phyloP scores from a whole-genome alignment of 2,888 invertebrate genomes.

The Hemaris fuciformis region DNA sequence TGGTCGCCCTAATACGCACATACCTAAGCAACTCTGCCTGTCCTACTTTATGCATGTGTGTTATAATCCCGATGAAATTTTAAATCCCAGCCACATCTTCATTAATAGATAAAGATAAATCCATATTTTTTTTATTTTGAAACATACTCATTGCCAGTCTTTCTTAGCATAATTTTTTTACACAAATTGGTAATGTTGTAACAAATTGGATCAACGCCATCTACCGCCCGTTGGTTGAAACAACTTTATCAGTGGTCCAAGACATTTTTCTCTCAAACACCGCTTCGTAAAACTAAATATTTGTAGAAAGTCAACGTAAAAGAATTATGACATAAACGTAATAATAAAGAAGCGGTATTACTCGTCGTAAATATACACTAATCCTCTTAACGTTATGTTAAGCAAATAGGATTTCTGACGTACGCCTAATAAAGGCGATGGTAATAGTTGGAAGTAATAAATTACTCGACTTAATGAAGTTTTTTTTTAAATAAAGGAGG shows the following conservation, averaged over 20 bases:
- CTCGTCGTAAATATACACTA: conserved; percentile 61
- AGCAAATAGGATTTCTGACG: conserved; percentile 60
- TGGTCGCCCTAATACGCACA: too few relatives aligned
- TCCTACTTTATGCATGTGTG: too few relatives aligned
- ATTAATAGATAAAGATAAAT: too few relatives aligned
- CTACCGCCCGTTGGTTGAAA: neutral
- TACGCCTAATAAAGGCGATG: conserved; percentile 28
- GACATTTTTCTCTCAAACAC: neutral
- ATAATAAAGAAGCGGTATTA: conserved; percentile 54
- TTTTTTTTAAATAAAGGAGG: neutral
- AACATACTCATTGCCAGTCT: too few relatives aligned
- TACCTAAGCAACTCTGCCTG: too few relatives aligned
- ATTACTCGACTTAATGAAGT: conserved; percentile 49
- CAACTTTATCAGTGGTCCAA: neutral
- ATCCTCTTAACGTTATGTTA: conserved; percentile 69
- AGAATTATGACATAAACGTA: conserved; percentile 47
- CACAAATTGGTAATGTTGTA: neutral
- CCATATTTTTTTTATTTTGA: too few relatives aligned
- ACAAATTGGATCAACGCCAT: neutral
- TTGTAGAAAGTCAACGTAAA: neutral
- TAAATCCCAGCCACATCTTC: too few relatives aligned
- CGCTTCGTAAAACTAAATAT: neutral
- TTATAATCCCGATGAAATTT: too few relatives aligned
- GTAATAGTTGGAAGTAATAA: conserved; percentile 48
- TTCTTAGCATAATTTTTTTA: too few relatives aligned